Base-by-base conservation (phyloP, 2,797 vertebrate genomes). In the Halcyon chelicuti region DNA sequence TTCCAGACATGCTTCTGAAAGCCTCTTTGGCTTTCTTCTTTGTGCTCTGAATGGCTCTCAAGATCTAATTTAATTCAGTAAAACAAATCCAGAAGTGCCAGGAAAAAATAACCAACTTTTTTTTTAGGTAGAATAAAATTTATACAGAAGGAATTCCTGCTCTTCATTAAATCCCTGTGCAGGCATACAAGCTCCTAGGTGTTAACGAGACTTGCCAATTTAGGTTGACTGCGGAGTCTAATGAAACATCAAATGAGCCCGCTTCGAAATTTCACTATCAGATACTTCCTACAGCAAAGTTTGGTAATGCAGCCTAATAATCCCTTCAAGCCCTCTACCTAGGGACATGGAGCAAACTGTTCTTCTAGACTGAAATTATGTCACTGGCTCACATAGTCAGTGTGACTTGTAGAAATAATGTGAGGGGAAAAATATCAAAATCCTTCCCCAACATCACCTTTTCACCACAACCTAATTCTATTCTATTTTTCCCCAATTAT, bases 11-110 rank as follows among this genome's bases (percentile, higher is more conserved):
- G 10, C 17, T 96, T 90, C 76, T 80, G 58, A 94, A 95, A 86
- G 19, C n/a, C 65, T 91, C 68, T 87, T 87, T 65, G 40, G 31
- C 29, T 91, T 93, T 61, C 31, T 17, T 86, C 15, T 67, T 73
- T 80, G 25, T 77, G 25, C 37, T 67, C 42, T 65, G 58, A 88
- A 92, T 86, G 62, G 42, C 39, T 94, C 61, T 90, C 54, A 83
- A 86, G 46, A 83, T 42, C 33, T 83, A 75, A 94, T 88, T 93
- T 90, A 91, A 80, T 75, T 83, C 86, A 74, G 22, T n/a, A 44
- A 88, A 88, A 71, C 13, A 95, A 94, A 83, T 44, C 42, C 33
- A 72, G 21, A 90, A 79, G 49, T 62, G 19, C 4, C 20, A 65
- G 20, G 28, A 3, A 44, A 57, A 44, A 52, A 74, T 23, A 73